Evolutionary conservation across 2,888 invertebrate genomes (phyloP), one percentile per base, ranked within the genome.

Genomic region (Microchrysa polita): DNA sequence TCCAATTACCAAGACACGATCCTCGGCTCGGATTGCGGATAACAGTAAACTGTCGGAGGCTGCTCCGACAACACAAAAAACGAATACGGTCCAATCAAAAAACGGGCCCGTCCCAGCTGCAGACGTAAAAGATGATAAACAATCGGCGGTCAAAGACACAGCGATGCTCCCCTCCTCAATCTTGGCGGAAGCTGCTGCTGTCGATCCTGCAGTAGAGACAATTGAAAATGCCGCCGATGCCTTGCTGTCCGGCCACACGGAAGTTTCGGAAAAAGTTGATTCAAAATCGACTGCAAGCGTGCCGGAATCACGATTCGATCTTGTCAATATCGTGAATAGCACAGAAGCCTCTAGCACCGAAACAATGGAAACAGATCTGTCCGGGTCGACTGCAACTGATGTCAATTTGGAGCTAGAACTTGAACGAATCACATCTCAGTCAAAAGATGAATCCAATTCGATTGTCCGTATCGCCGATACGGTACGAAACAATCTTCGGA

Each of bases 341-440:
- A 12, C 2, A 2, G 16, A 48, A 48, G 14, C 48, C 4, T 48
- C 48, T 4, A 48, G 4, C 16, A 5, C 18, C 18, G 55, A 55
- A 55, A 20, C 55, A 55, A 20, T 20, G 16, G 48, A 48, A 12
- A 48, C 22, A n/a, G 22, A 14, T 48, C 5, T 42, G 0, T 9
- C 7, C 5, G 20, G 10, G 44, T 12, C 48, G 23, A 9, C n/a
- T 22, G 48, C 18, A 22, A 48, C 22, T 18, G 65, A 65, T 20
- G 14, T 9, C 2, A 55, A 55, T 14, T 14, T 69, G 34, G 69
- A 69, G 18, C 23, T 60, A 22, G 74, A 74, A 72, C 60, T 72
- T 18, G 65, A 72, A 65, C 60, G 18, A 23, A 67, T 67, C 44
- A 59, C 72, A 34, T 34, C 53, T 14, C 44, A 73, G 52, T 65